Base-by-base conservation (phyloP, 1,140 invertebrate species). In the Lepidurus packardi region DNA sequence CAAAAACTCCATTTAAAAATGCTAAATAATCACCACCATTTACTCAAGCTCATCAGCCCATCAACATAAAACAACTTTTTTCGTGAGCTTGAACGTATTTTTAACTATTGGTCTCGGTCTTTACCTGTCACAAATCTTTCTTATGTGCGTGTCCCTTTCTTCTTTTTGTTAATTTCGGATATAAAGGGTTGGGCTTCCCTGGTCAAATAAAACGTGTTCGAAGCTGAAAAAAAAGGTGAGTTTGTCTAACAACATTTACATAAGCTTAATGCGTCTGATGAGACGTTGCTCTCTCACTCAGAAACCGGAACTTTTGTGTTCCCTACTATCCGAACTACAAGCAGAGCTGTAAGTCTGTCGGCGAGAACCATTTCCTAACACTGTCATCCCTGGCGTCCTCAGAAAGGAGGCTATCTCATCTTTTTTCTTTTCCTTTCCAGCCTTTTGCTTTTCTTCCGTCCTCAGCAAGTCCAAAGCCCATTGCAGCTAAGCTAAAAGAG, bases 301-400 rank as follows among this genome's bases (percentile, higher is more conserved):
- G 53, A 21, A 7, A 65, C 53, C 53, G 53, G 53, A 65, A 65
- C 53, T 16, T 16, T 65, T 34, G 2, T 34, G 34, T 9, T 65
- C 53, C n/a, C 53, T 65, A 65, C 21, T 13, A 65, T 21, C 16
- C 53, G 21, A 1, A n/a, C 21, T 9, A 13, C 53, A 65, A 65
- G 16, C 16, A 13, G n/a, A 21, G 21, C 53, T 65, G 53, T 9
- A 21, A 65, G 53, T 21, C 21, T 65, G 53, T 65, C 53, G 13
- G 53, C 53, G 53, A 21, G 53, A 21, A 65, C 53, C 8, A 65
- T 65, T 65, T 65, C 53, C 53, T 65, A 65, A 65, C 53, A 65
- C 3, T 65, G 53, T 65, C 53, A 65, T 65, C 53, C 21, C 53
- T 65, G 53, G 16, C 53, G 21, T 65, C 53, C 8, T 21, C 53